Conservation (phyloP, 92 coral and sea anemone species). For the Epizoanthus ramosus region DNA sequence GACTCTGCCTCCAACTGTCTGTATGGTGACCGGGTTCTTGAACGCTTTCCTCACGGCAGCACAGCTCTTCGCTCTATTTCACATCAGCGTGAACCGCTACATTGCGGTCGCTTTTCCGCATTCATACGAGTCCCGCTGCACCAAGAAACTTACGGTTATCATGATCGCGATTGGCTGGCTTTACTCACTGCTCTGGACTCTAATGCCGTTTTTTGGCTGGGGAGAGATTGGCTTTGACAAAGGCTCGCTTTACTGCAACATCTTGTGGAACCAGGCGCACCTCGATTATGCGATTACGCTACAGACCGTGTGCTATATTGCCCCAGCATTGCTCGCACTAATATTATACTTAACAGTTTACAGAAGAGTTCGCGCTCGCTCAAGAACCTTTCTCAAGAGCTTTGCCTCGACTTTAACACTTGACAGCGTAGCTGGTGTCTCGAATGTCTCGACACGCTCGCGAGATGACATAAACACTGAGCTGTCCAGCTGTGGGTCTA, state of each 20-base stretch:
- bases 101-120: slow-evolving; percentile 85
- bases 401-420: slow-evolving; percentile 47
- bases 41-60: slow-evolving; percentile 96
- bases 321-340: slow-evolving; percentile 75
- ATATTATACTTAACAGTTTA: slow-evolving; percentile 72
- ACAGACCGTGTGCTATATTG: slow-evolving; percentile 80
- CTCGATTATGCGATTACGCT: slow-evolving; percentile 74
- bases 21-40: slow-evolving; percentile 81
- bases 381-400: slow-evolving; percentile 61
- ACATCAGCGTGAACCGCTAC: slow-evolving; percentile 88
- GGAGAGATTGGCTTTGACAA: slow-evolving; percentile 81
- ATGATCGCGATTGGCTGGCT: slow-evolving; percentile 74
- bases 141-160: slow-evolving; percentile 61
- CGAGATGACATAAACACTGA: slow-evolving; percentile 8
- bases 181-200: slow-evolving; percentile 83
- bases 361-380: slow-evolving; percentile 67
- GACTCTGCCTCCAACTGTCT: slow-evolving; percentile 64
- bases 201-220: slow-evolving; percentile 95
- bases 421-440: slow-evolving; percentile 2
- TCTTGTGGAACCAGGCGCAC: slow-evolving; percentile 76
- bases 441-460: background rate
- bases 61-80: slow-evolving; percentile 91
- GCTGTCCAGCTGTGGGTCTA: background rate
- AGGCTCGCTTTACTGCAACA: slow-evolving; percentile 93
- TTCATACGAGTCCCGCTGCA: slow-evolving; percentile 81